Evolutionary conservation across 2,888 invertebrate species (phyloP).

Genomic region (Fragum whitleyi): DNA sequence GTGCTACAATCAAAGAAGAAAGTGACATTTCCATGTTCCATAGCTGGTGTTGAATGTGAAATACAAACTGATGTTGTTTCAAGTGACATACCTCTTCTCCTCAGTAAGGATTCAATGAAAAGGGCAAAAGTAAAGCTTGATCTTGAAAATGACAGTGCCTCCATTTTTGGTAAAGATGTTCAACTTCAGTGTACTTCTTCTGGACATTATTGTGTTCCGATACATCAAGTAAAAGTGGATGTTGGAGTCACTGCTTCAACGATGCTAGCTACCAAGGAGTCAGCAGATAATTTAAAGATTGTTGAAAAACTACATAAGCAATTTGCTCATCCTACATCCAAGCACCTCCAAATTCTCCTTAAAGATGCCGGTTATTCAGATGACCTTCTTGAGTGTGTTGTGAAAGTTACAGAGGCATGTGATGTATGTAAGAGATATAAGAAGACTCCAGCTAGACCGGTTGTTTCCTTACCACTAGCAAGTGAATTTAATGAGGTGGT

Average conservation of each 20-base stretch:
- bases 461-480: constrained; percentile 46
- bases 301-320: neutral
- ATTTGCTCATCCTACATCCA: neutral
- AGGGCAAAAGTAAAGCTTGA: constrained; percentile 54
- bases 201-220: constrained; percentile 51
- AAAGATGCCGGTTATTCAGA: neutral
- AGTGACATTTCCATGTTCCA: constrained; percentile 42
- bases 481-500: constrained; percentile 31
- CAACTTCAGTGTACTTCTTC: constrained; percentile 33
- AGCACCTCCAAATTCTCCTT: neutral
- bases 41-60: constrained; percentile 40
- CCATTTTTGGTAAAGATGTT: constrained; percentile 44
- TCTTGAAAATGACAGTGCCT: constrained; percentile 57
- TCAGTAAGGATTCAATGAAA: constrained; percentile 51
- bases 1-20: constrained; percentile 37
- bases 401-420: constrained; percentile 44
- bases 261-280: neutral
- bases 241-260: neutral
- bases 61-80: constrained; percentile 52
- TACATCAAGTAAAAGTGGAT: constrained; percentile 28
- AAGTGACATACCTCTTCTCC: constrained; percentile 48
- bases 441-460: constrained; percentile 47
- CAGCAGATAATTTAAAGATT: neutral
- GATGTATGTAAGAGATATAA: constrained; percentile 37
- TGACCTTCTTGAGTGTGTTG: constrained; percentile 25